Conservation (phyloP, 2,888 invertebrate genomes). For the Cepaea hortensis region DNA sequence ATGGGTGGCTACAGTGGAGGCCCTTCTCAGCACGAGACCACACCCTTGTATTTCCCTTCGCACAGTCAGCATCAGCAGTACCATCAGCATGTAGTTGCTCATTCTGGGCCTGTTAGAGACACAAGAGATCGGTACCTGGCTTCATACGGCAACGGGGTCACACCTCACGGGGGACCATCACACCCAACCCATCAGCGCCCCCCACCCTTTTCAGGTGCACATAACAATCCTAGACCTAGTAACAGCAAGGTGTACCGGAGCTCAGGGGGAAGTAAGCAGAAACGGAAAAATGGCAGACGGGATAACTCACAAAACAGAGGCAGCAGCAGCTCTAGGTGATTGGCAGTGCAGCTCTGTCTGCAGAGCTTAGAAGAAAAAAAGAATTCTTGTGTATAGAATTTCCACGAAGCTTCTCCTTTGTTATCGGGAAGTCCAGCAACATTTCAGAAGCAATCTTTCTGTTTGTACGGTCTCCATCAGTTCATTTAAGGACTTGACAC, state of each 20-base stretch:
- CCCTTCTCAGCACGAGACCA: background rate
- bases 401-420: no score
- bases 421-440: no score
- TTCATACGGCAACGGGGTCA: conserved; percentile 1
- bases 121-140: conserved; percentile 12
- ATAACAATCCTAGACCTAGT: conserved; percentile 3
- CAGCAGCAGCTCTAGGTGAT: conserved; percentile 41
- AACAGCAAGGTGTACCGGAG: conserved; percentile 4
- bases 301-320: conserved; percentile 49
- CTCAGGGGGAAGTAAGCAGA: conserved; percentile 21
- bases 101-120: conserved; percentile 13
- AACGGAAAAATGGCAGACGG: conserved; percentile 38
- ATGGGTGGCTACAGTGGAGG: background rate
- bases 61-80: conserved; percentile 24
- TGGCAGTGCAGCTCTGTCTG: conserved; percentile 4
- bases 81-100: background rate
- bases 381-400: no score
- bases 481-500: no score
- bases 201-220: conserved; percentile 21
- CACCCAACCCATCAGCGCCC: conserved; percentile 35
- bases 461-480: no score
- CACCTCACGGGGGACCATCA: conserved; percentile 10
- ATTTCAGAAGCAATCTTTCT: no score
- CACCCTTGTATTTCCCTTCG: background rate
- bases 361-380: background rate